These are phyloP conservation scores for Galerucella nymphaeae DNA, from an alignment of 2,888 invertebrate genomes.

Conservation along the genomic window DNA sequence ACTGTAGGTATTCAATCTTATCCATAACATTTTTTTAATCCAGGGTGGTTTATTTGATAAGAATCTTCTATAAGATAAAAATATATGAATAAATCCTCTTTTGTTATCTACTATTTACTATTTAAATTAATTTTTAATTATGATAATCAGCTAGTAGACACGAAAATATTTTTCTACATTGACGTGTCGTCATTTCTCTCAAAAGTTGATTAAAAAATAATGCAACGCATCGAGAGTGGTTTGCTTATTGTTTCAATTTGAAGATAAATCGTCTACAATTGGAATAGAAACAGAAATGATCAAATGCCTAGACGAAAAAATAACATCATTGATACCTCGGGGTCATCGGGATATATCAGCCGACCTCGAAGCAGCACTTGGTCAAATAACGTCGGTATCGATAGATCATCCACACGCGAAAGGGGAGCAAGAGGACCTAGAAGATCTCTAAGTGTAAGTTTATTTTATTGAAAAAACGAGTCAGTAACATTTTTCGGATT, in stretches of 20 bases:
- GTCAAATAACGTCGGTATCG: conserved; percentile 16
- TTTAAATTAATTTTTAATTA: conserved; percentile 28
- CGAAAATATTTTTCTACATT: conserved; percentile 19
- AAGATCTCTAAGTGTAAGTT: conserved; percentile 42
- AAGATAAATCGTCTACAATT: conserved; percentile 5
- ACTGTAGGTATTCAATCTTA: too few species aligned
- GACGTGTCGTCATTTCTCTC: conserved; percentile 12
- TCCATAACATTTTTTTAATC: too few species aligned
- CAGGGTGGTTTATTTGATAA: too few species aligned
- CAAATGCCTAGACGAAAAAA: conserved; percentile 35
- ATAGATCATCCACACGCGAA: conserved; percentile 14
- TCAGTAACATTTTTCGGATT: not conserved
- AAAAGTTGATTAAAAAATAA: conserved; percentile 4
- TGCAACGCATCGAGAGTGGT: too few species aligned
- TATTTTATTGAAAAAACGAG: not conserved
- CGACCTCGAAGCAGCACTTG: conserved; percentile 39
- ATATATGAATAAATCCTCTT: conserved; percentile 7
- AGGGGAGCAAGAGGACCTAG: conserved; percentile 35
- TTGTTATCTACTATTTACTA: conserved; percentile 26
- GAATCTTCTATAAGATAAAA: not conserved
- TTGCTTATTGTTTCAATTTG: not conserved
- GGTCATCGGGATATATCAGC: conserved; percentile 34
- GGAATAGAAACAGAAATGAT: conserved; percentile 28
- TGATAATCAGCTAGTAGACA: conserved; percentile 23
- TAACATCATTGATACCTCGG: conserved; percentile 9